Base-by-base conservation (phyloP, 2,113 vertebrate species). In the Cynocephalus volans region DNA sequence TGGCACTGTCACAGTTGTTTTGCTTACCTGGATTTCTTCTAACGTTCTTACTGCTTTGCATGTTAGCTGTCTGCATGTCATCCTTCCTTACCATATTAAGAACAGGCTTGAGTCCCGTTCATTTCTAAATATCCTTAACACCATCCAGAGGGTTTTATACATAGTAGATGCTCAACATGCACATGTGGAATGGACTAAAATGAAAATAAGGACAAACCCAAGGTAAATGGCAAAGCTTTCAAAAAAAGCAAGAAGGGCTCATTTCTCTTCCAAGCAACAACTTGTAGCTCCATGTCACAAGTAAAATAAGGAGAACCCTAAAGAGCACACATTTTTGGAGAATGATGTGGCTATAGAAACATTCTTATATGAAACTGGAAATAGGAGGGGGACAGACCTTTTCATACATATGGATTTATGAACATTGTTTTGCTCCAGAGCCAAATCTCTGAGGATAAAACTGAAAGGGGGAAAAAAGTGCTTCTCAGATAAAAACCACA, bases 351-450 rank as follows among this genome's bases (percentile, higher is more conserved):
- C 33, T 21, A 60, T 60, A 69, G 36, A 88, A 97, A 60, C 45
- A 92, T 56, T 24, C 26, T 84, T 67, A 33, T 52, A n/a, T 87
- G 72, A 87, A 92, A 50, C 24, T 69, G 81, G 67, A 77, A 86
- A 93, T 56, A 77, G 41, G 33, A 48, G 28, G 13, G 54, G 54
- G 45, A 58, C 3, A 67, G 60, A 86, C 64, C 31, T 72, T 90
- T 48, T 82, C 81, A 72, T 52, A 58, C 26, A 23, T 65, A 24
- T 86, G 26, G 26, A 56, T 81, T 65, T 36, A 58, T 14, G 9
- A 87, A 76, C 18, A n/a, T 62, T 82, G 67, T 48, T 81, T 93
- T 90, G 33, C 45, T 81, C 15, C 26, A 56, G 33, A 82, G 60
- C 54, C 45, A 84, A 75, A 64, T 69, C 56, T 77, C 41, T 70